Evolutionary conservation across 2,113 vertebrate genomes (phyloP), one percentile per base, ranked within the genome.

Genomic region (Prunella fulvescens): DNA sequence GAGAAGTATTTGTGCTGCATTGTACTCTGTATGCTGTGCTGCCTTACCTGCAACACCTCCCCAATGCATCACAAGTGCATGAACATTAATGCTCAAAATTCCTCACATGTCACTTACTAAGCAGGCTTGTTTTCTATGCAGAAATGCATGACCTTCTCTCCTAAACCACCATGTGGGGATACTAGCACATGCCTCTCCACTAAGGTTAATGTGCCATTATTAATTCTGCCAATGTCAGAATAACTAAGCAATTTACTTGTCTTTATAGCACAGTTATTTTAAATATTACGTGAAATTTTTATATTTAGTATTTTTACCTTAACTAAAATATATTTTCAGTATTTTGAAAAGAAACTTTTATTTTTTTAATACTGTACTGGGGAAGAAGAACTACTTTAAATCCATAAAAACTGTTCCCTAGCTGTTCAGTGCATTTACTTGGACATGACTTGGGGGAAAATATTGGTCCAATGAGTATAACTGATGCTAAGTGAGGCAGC

Each of bases 271-370:
- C 95, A 96, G 91, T 92, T 96, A 88, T 88, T 95, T 97, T 95
- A 94, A 97, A 93, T 96, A 82, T 85, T 83, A 60, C 90, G 53
- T 95, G 65, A 86, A 88, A 76, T n/a, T 86, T 92, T 96, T 97
- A 93, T 97, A 94, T 93, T 92, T 97, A 95, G 92, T 93, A 82
- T 91, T 96, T 97, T 97, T 97, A 84, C 96, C 92, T 96, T 90
- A 96, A 95, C 87, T 93, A 92, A 97, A 95, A 94, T 95, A 84
- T 95, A 94, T 97, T 96, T 96, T 97, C 95, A 83, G 67, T 93
- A 78, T 96, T 95, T 93, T 83, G 7, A 92, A 90, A 96, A 95
- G 86, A 96, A 95, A 51, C 70, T 93, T 97, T 86, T 97, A 97
- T 97, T 97, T 97, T 96, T 97, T 94, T 96, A 97, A 92, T 90